These are phyloP conservation scores for Pica pica DNA, from an alignment of 2,113 vertebrate species.

Conservation along the genomic window DNA sequence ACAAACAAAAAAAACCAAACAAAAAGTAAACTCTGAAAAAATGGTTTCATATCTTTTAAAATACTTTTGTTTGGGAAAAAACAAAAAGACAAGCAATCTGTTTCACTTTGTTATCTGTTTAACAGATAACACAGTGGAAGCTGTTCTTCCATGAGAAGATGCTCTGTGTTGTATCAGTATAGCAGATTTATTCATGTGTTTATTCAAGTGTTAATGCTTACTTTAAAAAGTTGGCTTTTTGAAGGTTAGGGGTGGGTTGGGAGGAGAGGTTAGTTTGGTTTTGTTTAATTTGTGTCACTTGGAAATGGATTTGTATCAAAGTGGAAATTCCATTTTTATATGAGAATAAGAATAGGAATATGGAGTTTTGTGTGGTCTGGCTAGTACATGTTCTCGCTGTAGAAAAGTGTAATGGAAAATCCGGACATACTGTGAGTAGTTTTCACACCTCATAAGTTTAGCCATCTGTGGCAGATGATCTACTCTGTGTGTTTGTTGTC, in stretches of 20 bases:
- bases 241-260: background rate
- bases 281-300: background rate
- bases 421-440: conserved; percentile 37
- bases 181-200: background rate
- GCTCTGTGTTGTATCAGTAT: background rate
- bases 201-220: background rate
- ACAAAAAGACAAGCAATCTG: background rate
- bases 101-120: background rate
- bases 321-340: background rate
- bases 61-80: background rate
- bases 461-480: conserved; percentile 48
- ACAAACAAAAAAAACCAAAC: rapidly evolving
- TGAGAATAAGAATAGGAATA: background rate
- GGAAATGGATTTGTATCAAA: background rate
- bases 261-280: background rate
- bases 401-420: conserved; percentile 3
- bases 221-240: background rate
- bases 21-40: background rate
- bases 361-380: conserved; percentile 7
- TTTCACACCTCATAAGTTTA: conserved; percentile 37
- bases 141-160: background rate
- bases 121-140: background rate
- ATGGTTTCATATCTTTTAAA: background rate
- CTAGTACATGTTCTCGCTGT: background rate
- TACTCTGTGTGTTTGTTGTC: background rate